A percentile compares a stretch with the other conserved stretches of the same genome.
Evolutionary conservation across 2,888 invertebrate species (phyloP).

Genomic region (Xestia ashworthii): DNA sequence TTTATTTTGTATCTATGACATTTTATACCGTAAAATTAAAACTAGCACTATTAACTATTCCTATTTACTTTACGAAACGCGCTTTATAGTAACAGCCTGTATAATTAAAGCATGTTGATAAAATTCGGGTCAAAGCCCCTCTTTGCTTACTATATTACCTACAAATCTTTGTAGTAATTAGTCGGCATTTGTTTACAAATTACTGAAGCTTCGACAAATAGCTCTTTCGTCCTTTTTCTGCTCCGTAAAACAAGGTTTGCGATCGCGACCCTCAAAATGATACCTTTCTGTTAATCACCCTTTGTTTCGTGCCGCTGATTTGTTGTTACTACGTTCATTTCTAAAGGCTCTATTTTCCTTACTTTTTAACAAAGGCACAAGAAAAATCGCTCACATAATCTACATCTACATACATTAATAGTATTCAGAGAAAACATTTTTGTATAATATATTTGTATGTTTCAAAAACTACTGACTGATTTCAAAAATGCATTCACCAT

Average conservation of each 20-base stretch:
- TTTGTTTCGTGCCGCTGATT: constrained; percentile 64
- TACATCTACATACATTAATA: not conserved
- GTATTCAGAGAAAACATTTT: no score
- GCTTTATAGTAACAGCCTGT: not conserved
- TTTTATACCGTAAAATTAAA: no score
- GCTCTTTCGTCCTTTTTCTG: constrained; percentile 59
- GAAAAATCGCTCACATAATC: constrained; percentile 9
- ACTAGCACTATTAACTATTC: no score
- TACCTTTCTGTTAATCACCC: constrained; percentile 61
- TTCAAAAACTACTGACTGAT: no score
- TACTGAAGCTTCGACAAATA: constrained; percentile 55
- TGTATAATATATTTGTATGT: no score
- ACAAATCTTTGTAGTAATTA: constrained; percentile 51
- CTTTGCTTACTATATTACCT: constrained; percentile 17
- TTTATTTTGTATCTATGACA: no score
- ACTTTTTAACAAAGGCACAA: constrained; percentile 26
- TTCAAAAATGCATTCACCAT: no score
- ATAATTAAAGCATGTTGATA: not conserved
- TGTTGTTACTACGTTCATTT: constrained; percentile 56
- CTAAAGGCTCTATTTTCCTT: constrained; percentile 37
- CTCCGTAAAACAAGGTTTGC: constrained; percentile 57
- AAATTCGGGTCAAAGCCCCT: constrained; percentile 11
- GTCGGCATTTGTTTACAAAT: constrained; percentile 61
- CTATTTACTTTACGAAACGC: not conserved
- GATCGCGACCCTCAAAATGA: constrained; percentile 58